These are phyloP conservation scores for Pedetes capensis DNA, from an alignment of 2,113 vertebrate genomes.

Conservation along the genomic window DNA sequence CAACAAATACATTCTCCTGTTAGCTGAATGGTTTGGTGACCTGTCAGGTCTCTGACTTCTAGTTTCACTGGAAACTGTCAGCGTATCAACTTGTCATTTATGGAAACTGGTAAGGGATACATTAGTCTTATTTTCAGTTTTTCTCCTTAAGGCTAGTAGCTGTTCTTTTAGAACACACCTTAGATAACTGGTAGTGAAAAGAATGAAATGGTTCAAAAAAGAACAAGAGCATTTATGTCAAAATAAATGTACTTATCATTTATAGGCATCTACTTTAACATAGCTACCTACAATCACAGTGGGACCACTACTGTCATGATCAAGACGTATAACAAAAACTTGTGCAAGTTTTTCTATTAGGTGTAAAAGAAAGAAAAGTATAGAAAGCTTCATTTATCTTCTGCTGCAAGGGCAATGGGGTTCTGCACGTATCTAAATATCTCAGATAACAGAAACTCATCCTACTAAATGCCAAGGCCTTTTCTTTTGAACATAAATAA, in stretches of 20 bases:
- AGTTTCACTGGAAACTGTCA: neutral
- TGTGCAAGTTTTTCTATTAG: neutral
- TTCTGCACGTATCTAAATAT: neutral
- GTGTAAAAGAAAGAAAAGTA: neutral
- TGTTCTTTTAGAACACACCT: neutral
- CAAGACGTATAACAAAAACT: neutral
- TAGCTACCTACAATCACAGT: neutral
- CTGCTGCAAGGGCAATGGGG: neutral
- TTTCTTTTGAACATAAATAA: neutral
- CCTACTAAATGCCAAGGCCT: neutral
- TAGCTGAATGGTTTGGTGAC: neutral
- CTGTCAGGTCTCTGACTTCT: neutral
- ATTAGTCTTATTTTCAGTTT: neutral
- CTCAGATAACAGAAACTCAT: neutral
- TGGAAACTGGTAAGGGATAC: neutral
- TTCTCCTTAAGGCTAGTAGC: neutral
- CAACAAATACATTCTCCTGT: neutral
- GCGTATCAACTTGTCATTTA: neutral
- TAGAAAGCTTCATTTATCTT: neutral
- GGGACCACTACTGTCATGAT: neutral
- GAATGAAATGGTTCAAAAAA: neutral
- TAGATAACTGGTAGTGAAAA: neutral
- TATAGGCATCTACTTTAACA: neutral
- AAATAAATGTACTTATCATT: neutral
- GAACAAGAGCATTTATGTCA: neutral